phyloP scores from a whole-genome alignment of 2,113 vertebrate genomes.

The Ancistrus triradiatus region DNA sequence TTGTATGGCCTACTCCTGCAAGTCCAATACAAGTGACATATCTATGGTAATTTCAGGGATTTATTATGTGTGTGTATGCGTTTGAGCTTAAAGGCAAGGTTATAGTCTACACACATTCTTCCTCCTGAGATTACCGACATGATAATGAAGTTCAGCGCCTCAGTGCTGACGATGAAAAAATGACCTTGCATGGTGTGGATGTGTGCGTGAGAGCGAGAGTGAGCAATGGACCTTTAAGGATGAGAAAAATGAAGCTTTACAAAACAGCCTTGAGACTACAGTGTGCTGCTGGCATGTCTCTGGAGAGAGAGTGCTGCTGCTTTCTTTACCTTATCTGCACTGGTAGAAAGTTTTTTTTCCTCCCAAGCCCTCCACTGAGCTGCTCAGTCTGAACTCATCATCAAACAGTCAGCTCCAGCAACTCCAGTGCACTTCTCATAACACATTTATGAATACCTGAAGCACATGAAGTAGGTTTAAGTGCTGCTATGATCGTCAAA shows the following conservation, averaged over 20 bases:
- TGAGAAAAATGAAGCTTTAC: constrained; percentile 34
- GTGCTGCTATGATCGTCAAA: neutral
- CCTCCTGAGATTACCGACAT: constrained; percentile 35
- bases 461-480: neutral
- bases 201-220: constrained; percentile 12
- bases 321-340: constrained; percentile 7
- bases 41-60: constrained; percentile 10
- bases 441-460: neutral
- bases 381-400: neutral
- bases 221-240: constrained; percentile 26
- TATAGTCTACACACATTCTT: constrained; percentile 35
- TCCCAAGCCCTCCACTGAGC: neutral
- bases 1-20: no score
- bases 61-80: constrained; percentile 28
- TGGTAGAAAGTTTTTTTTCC: neutral
- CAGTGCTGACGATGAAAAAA: constrained; percentile 33
- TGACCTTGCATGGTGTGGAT: constrained; percentile 33
- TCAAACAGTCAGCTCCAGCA: neutral
- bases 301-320: neutral
- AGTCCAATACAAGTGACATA: constrained; percentile 14
- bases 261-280: constrained; percentile 21
- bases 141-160: constrained; percentile 37
- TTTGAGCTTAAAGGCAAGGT: constrained; percentile 33
- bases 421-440: neutral
- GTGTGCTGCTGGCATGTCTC: constrained; percentile 14